Evolutionary conservation across 2,888 invertebrate species (phyloP), one percentile per base, ranked within the genome.

Genomic region (Dioctria rufipes): DNA sequence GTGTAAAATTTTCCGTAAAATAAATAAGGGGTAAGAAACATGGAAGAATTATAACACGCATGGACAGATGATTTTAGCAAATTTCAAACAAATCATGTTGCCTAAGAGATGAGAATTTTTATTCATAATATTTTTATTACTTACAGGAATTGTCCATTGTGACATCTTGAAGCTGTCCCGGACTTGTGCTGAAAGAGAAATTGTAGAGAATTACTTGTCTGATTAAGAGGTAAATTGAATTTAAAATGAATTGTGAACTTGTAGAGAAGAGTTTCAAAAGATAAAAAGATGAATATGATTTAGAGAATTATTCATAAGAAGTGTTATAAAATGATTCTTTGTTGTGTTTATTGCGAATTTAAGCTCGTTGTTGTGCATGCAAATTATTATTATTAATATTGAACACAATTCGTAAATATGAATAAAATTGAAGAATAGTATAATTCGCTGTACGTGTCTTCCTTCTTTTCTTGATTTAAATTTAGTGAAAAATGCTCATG

Each of bases 141-240:
- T 88, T 85, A 89, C 89, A 88, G 85, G 88, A 86, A 84, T 86
- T 87, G 85, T 92, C 91, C 86, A 93, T 88, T 67, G 93, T 92
- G 88, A 93, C 92, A 90, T 94, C 94, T 88, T 93, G 92, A 82
- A 93, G 88, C 86, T 92, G 92, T 83, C 93, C 91, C 25, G 94
- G 94, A 87, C 93, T 93, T 79, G 93, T 93, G 86, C 94, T 94
- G 91, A 73, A 92, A 91, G 85, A 83, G 87, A 85, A 85, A 25
- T 25, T 25, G 25, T 25, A 85, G 83, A 83, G 84, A 84, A 84
- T 78, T 83, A 69, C 25, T 58, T 60, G 42, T 25, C 25, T 42
- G 58, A 71, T 66, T 54, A 51, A 79, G 11, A 3, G 4, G 2
- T 8, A 66, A 40, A 65, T 25, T 73, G 58, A 77, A 77, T 51